Conservation (phyloP, 2,113 vertebrate species). For the Tychaedon coryphoeus region DNA sequence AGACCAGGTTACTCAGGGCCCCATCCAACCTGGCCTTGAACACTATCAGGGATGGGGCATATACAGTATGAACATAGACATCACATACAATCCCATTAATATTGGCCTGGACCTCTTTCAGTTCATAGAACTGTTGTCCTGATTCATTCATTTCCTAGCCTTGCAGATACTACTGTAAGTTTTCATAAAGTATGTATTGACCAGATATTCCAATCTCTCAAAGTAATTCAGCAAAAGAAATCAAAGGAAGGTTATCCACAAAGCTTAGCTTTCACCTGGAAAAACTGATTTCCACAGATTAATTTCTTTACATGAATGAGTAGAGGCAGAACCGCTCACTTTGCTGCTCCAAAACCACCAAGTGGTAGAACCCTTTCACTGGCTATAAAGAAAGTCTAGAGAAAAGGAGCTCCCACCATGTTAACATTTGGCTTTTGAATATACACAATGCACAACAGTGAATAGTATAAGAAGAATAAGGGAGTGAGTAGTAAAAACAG, state of each 20-base stretch:
- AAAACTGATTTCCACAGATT: not conserved
- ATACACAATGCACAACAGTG: not conserved
- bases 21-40: not conserved
- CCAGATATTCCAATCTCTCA: not conserved
- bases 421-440: not conserved
- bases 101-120: not conserved
- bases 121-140: not conserved
- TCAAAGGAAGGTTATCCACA: not conserved
- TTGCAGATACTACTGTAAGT: not conserved
- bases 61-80: not conserved
- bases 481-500: not conserved
- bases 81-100: not conserved
- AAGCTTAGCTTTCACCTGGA: not conserved
- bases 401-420: not conserved
- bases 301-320: not conserved
- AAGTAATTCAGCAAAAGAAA: not conserved
- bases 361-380: not conserved
- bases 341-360: not conserved
- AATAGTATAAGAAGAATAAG: not conserved
- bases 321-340: not conserved
- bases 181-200: not conserved
- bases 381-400: not conserved
- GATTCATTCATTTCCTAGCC: not conserved
- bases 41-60: not conserved
- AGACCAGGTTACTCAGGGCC: not conserved